These are phyloP conservation scores for Trididemnum clinides DNA, from an alignment of 23 tunicate species.

Conservation along the genomic window DNA sequence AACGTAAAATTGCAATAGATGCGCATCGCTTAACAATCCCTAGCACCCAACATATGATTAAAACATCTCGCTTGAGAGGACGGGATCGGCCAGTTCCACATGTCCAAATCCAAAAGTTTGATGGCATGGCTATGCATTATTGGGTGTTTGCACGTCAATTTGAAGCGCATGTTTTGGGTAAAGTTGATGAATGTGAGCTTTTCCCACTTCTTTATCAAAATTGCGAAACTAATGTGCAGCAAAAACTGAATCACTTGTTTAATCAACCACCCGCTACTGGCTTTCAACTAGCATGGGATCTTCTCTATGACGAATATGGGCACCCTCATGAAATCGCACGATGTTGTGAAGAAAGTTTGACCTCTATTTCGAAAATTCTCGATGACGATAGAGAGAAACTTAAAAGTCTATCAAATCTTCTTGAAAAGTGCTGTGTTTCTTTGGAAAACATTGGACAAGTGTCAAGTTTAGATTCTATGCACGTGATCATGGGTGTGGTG, in stretches of 20 bases:
- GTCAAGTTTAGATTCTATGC: conserved; percentile 23
- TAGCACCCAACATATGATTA: no score
- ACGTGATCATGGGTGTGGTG: neutral
- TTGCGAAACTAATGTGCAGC: neutral
- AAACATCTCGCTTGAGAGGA: no score
- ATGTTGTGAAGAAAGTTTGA: conserved; percentile 2
- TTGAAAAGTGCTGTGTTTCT: neutral
- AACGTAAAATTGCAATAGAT: no score
- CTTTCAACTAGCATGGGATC: conserved; percentile 5
- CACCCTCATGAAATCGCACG: conserved; percentile 16
- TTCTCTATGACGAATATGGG: conserved; percentile 10
- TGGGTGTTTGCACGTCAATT: conserved; percentile 4
- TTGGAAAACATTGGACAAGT: neutral
- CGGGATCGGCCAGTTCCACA: neutral
- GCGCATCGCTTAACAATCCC: no score
- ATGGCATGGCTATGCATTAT: conserved; percentile 1
- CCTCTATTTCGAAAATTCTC: neutral
- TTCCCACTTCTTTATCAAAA: neutral
- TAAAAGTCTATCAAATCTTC: neutral
- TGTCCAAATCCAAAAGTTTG: neutral
- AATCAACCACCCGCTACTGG: neutral
- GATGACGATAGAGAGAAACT: neutral
- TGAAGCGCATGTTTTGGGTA: neutral
- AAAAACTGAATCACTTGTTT: neutral
- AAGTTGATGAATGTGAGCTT: neutral